Conservation (phyloP, 2,888 invertebrate genomes). For the Cyrtodaria siliqua region DNA sequence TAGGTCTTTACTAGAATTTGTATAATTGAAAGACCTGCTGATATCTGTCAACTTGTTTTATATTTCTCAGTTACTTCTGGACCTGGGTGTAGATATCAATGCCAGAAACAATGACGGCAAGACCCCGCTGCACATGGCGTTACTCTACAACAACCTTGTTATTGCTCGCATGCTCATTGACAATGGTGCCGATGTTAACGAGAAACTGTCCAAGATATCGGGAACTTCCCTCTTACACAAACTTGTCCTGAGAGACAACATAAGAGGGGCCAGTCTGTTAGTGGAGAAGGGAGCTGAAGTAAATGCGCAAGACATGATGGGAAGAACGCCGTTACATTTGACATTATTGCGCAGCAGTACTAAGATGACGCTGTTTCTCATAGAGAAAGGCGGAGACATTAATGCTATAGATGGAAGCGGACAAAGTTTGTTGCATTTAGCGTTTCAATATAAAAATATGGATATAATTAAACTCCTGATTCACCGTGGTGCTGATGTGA, state of each 20-base stretch:
- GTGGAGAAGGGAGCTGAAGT: conserved; percentile 72
- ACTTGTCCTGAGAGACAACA: conserved; percentile 70
- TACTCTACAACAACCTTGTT: conserved; percentile 72
- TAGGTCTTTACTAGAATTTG: too few relatives aligned
- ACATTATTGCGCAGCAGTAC: conserved; percentile 69
- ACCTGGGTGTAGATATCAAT: conserved; percentile 74
- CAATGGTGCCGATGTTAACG: conserved; percentile 77
- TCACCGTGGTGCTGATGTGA: conserved; percentile 71
- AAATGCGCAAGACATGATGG: conserved; percentile 69
- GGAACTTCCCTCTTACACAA: conserved; percentile 76
- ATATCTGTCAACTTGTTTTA: too few relatives aligned
- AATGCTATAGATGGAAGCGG: conserved; percentile 68
- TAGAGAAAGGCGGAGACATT: conserved; percentile 70
- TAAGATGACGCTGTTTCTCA: conserved; percentile 68
- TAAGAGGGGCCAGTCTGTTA: conserved; percentile 69
- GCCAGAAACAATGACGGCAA: conserved; percentile 75
- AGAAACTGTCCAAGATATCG: conserved; percentile 69
- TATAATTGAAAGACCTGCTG: too few relatives aligned
- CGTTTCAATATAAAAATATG: conserved; percentile 68
- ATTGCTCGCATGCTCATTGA: conserved; percentile 73
- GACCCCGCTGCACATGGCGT: conserved; percentile 70
- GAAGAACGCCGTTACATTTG: conserved; percentile 75
- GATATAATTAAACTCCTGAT: conserved; percentile 73
- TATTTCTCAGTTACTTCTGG: conserved; percentile 69
- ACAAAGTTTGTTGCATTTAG: conserved; percentile 69